These are phyloP conservation scores for Eupithecia subumbrata DNA, from an alignment of 2,888 invertebrate genomes.

Conservation along the genomic window DNA sequence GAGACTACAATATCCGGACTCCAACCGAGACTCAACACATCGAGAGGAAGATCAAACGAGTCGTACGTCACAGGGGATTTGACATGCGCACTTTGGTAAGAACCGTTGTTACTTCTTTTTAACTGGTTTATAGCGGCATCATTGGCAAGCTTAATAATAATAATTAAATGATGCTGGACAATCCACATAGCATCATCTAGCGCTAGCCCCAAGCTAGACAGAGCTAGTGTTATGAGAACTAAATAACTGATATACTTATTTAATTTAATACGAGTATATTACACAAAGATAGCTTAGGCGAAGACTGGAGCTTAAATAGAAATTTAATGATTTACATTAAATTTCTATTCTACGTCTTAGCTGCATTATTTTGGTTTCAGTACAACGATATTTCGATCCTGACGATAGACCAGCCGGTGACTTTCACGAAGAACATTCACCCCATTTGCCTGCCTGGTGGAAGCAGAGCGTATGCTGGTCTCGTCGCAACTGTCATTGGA, in stretches of 20 bases:
- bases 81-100: conserved; percentile 92
- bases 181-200: too few species aligned
- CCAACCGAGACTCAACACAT: conserved; percentile 90
- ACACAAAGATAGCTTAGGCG: too few species aligned
- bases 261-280: too few species aligned
- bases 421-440: conserved; percentile 88
- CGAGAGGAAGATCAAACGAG: conserved; percentile 90
- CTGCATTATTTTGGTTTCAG: conserved; percentile 68
- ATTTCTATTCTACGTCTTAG: neutral
- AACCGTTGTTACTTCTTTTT: neutral
- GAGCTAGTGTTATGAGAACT: too few species aligned
- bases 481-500: conserved; percentile 91
- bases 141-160: too few species aligned
- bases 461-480: conserved; percentile 86
- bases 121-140: too few species aligned
- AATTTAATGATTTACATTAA: too few species aligned
- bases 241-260: too few species aligned
- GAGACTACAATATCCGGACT: conserved; percentile 92
- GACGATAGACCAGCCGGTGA: conserved; percentile 90
- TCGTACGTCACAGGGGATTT: conserved; percentile 93
- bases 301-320: too few species aligned
- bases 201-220: too few species aligned
- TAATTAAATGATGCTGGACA: too few species aligned
- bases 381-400: conserved; percentile 94
- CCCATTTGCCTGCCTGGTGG: conserved; percentile 91